phyloP scores from a whole-genome alignment of 2,888 invertebrate species.

The Pristionchus exspectatus region DNA sequence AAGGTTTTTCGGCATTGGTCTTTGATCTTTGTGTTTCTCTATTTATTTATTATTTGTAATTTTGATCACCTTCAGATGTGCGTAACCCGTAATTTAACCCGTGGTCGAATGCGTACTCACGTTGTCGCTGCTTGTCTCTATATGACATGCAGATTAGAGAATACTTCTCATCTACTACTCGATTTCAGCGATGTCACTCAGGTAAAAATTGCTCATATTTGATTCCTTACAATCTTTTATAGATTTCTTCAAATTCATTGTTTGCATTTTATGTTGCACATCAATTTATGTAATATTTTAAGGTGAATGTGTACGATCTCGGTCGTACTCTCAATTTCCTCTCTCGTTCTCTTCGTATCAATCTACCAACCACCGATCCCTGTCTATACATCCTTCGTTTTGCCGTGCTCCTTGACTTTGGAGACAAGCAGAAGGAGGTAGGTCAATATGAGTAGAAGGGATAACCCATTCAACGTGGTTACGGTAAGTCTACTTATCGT shows the following conservation, averaged over 20 bases:
- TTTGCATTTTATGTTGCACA: not conserved
- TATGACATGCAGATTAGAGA: constrained; percentile 95
- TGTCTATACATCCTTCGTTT: constrained; percentile 95
- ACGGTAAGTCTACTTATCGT: not conserved
- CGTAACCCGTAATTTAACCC: constrained; percentile 83
- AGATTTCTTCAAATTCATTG: not conserved
- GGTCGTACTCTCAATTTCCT: constrained; percentile 92
- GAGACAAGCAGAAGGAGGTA: constrained; percentile 90
- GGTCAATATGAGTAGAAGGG: constrained; percentile 15
- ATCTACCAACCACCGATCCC: constrained; percentile 86
- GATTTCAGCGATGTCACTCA: constrained; percentile 93
- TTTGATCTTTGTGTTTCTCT: constrained; percentile 71
- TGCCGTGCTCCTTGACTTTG: constrained; percentile 91
- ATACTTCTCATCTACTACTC: constrained; percentile 94
- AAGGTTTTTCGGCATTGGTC: constrained; percentile 81
- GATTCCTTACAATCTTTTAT: not conserved
- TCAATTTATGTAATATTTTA: constrained; percentile 74
- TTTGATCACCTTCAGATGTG: constrained; percentile 77
- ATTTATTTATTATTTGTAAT: constrained; percentile 62
- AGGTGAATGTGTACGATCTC: constrained; percentile 95
- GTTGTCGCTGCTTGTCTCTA: constrained; percentile 98
- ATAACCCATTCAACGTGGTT: not conserved
- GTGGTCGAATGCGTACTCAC: constrained; percentile 91
- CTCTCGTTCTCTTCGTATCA: constrained; percentile 90
- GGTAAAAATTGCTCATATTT: constrained; percentile 59